Conservation (phyloP, 2,888 invertebrate species). For the Cynaeus angustus region DNA sequence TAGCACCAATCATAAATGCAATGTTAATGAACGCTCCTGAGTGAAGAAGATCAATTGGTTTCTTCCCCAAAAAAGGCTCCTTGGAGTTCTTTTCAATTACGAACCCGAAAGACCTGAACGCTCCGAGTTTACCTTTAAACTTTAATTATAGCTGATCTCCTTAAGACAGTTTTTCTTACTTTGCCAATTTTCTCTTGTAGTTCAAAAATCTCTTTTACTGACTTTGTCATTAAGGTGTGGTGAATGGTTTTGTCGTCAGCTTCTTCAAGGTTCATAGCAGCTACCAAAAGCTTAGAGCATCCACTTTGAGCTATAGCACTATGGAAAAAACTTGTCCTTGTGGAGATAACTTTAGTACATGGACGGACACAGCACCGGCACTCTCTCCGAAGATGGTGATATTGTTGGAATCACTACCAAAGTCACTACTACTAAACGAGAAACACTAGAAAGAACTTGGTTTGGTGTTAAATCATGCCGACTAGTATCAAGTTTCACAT, state of each 20-base stretch:
- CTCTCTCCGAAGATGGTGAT: constrained; percentile 75
- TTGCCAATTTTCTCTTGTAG: constrained; percentile 40
- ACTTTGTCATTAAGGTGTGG: constrained; percentile 51
- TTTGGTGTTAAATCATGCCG: no score
- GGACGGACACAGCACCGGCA: constrained; percentile 73
- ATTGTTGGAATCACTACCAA: constrained; percentile 73
- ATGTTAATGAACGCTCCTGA: constrained; percentile 59
- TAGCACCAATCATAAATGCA: constrained; percentile 61
- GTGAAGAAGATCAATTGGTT: constrained; percentile 57
- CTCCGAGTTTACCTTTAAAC: neutral
- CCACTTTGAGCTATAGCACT: constrained; percentile 62
- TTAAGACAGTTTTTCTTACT: constrained; percentile 23
- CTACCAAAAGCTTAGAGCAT: constrained; percentile 41
- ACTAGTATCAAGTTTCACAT: no score
- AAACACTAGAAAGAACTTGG: constrained; percentile 73
- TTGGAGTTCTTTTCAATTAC: constrained; percentile 54
- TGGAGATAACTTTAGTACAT: constrained; percentile 72
- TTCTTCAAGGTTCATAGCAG: constrained; percentile 49
- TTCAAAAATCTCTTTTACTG: constrained; percentile 36
- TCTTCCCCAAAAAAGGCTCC: constrained; percentile 57
- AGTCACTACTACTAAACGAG: constrained; percentile 71
- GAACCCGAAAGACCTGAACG: constrained; percentile 48
- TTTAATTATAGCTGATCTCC: no score
- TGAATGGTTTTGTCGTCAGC: constrained; percentile 61
- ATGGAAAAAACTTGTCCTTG: constrained; percentile 66